Base-by-base conservation (phyloP, 2,113 vertebrate species). In the Oxyura jamaicensis region DNA sequence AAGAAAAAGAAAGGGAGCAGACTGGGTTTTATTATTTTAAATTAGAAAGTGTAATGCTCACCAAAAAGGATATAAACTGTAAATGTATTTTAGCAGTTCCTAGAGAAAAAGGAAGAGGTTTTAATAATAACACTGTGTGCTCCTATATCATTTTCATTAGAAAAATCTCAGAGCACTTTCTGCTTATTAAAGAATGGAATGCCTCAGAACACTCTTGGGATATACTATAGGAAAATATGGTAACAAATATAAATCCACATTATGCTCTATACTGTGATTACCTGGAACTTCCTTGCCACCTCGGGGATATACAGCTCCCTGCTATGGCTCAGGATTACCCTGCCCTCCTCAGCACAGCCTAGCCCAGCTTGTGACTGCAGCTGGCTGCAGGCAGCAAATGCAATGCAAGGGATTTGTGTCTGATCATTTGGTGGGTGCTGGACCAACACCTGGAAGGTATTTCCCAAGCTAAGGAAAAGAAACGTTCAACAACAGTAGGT, bases 141-240 rank as follows among this genome's bases (percentile, higher is more conserved):
- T 87, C 86, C 88, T 96, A 87, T 96, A 97, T 96, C 83, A 95
- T 90, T 97, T 97, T 95, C 95, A 93, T 96, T 94, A 93, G 93
- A 93, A 93, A 86, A 95, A 96, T 97, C 89, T 96, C 86, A 56
- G 85, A 86, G 83, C 68, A 71, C 88, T 92, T 94, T 97, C 94
- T 95, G 85, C 91, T 95, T 96, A 97, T 90, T 95, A 94, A 94
- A 94, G 94, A 85, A 80, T 25, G 85, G 90, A 95, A 88, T 84
- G 94, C 84, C 86, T 92, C 50, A 5, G 94, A 96, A 95, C 78
- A 58, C 91, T 95, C 91, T n/a, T 3, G 88, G 91, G 96, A 96
- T 76, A 71, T 15, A 19, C 50, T 74, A 25, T 25, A 73, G 84
- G 36, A 75, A 94, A 89, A 81, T 55, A 56, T 79, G 86, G 83